Evolutionary conservation across 1,140 invertebrate species (phyloP).

Genomic region (Leptopilina clavipes): DNA sequence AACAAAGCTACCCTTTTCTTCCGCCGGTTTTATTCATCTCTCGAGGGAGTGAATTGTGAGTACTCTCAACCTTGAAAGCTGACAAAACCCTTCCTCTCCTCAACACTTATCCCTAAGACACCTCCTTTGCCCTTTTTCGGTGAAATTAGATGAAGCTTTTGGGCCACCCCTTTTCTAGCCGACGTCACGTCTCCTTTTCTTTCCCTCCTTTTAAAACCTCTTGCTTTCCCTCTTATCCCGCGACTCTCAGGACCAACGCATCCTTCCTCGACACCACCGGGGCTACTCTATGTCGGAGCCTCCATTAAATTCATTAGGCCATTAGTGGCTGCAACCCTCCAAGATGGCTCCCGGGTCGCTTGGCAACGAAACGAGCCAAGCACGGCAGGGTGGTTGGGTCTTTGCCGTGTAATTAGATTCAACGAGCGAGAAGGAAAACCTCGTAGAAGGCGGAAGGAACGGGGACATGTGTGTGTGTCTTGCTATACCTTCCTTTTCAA

Average conservation of each 20-base stretch:
- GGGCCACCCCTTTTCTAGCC: background rate
- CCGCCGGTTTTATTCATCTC: background rate
- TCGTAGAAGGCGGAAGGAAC: conserved; percentile 51
- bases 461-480: conserved; percentile 35
- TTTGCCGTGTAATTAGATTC: conserved; percentile 66
- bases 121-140: conserved; percentile 1
- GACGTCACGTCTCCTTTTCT: background rate
- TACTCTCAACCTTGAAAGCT: conserved; percentile 17
- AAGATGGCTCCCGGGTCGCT: conserved; percentile 74
- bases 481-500: background rate
- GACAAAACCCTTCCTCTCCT: conserved; percentile 6
- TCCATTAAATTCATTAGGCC: conserved; percentile 77
- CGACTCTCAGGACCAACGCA: conserved; percentile 44
- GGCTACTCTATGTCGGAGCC: conserved; percentile 69
- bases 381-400: conserved; percentile 59
- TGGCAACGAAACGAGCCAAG: conserved; percentile 67
- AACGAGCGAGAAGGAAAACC: conserved; percentile 59
- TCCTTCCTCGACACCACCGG: conserved; percentile 54
- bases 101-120: conserved; percentile 17
- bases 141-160: conserved; percentile 36
- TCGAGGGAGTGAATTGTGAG: background rate
- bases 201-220: conserved; percentile 52
- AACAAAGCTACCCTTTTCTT: background rate
- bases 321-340: conserved; percentile 76
- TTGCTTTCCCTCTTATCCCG: conserved; percentile 57